Base-by-base conservation (phyloP, 2,113 vertebrate genomes). In the Formicarius rufipectus region DNA sequence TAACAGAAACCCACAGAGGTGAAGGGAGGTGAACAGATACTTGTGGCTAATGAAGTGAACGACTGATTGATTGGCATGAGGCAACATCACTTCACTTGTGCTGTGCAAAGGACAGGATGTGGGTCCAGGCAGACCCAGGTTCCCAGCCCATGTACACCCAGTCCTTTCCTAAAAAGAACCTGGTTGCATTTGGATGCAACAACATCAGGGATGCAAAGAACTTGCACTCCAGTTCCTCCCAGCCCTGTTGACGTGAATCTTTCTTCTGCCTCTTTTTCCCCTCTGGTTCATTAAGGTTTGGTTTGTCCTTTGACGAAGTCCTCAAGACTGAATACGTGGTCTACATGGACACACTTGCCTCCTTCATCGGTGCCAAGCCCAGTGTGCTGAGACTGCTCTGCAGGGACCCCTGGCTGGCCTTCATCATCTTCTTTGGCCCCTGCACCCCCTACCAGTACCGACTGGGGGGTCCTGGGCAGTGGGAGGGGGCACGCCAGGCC, bases 291-390 rank as follows among this genome's bases (percentile, higher is more conserved):
- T 76, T 74, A 91, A 99, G 99, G 97, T 99, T 99, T 31, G 98
- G 99, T 27, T 85, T 97, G 42, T 96, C 97, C 87, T 98, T 96
- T 81, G 98, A 98, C 1, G 98, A 99, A 93, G 98, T 98, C 77
- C 98, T 99, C 87, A 98, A 99, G 90, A 95, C 97, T 0, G 98
- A 99, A 56, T 99, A 98, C 2, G 1, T 99, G 16, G 1, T 13
- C 16, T 99, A 99, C 97, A 97, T 98, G 95, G 99, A 99, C 68
- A 97, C 98, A 6, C 84, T 99, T 6, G 97, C 99, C 62, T 87
- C 87, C 27, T 90, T 97, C 52, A 94, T 99, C 0, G 98, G 98
- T 0, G 98, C 98, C 52, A 97, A 93, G 67, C 99, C 99, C 93
- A 98, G 72, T 1, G 1, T 99, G 30, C 27, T 80, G 8, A 63